Evolutionary conservation across 2,113 vertebrate species (phyloP).

Genomic region (Loxodonta africana): DNA sequence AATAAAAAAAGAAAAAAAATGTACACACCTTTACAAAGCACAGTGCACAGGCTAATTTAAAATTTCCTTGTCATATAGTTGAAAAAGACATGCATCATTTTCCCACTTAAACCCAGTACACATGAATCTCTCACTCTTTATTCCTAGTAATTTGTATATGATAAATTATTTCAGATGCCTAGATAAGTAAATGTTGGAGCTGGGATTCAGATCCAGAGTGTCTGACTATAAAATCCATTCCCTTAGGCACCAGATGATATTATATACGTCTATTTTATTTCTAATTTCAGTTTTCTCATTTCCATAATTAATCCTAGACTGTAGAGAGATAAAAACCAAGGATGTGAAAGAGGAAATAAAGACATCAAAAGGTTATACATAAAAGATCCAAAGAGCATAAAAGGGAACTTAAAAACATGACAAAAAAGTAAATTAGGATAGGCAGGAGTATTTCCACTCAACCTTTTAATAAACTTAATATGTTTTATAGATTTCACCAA

Average conservation of each 20-base stretch:
- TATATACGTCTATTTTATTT: neutral
- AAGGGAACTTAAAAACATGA: neutral
- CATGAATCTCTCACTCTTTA: neutral
- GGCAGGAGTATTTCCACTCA: neutral
- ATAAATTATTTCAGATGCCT: conserved; percentile 7
- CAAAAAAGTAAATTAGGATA: neutral
- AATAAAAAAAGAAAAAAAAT: neutral
- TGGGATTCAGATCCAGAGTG: neutral
- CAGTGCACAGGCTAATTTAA: neutral
- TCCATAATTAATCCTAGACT: conserved; percentile 18
- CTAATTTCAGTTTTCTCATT: neutral
- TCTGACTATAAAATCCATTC: neutral
- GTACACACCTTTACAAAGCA: neutral
- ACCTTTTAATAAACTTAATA: neutral
- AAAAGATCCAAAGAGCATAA: neutral
- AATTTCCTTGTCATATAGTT: neutral
- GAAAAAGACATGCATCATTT: neutral
- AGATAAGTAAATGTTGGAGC: neutral
- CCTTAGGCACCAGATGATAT: neutral
- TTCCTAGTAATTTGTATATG: neutral
- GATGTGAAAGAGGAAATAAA: neutral
- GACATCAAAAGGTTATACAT: neutral
- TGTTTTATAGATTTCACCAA: neutral
- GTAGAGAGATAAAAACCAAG: neutral
- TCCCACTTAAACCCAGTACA: neutral